Percentiles rank a stretch among this genome's conserved stretches.
Conservation (phyloP, 92 coral and sea anemone genomes). For the Metridium senile region DNA sequence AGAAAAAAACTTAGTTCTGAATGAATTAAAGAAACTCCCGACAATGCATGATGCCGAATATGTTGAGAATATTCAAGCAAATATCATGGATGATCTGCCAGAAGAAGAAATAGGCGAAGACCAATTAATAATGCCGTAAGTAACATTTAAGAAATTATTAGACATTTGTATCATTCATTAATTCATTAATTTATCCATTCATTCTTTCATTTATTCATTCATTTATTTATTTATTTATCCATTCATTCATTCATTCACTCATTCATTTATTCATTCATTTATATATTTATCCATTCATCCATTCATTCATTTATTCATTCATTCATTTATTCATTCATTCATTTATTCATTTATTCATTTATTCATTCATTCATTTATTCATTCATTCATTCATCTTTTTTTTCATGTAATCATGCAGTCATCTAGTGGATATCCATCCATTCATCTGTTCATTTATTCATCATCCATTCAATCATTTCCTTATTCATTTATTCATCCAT, state of each 20-base stretch:
- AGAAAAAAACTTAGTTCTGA: conserved; percentile 68
- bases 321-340: not conserved
- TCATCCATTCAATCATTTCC: no score
- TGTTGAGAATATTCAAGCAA: conserved; percentile 61
- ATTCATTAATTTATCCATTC: not conserved
- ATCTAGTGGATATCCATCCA: not conserved
- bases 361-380: no score
- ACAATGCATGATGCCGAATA: conserved; percentile 86
- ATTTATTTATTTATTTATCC: not conserved
- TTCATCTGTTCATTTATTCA: no score
- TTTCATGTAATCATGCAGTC: not conserved
- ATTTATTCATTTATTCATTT: no score
- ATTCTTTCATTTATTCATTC: not conserved
- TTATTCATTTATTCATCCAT: no score
- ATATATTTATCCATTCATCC: not conserved
- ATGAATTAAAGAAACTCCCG: conserved; percentile 78
- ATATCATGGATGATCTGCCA: conserved; percentile 71
- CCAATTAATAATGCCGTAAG: conserved; percentile 98
- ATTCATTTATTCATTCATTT: not conserved
- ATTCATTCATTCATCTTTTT: no score
- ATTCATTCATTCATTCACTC: not conserved
- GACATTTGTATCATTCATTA: not conserved
- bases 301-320: not conserved
- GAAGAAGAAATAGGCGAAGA: conserved; percentile 83
- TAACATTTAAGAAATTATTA: not conserved